Percentiles rank a stretch among this genome's conserved stretches.
These are phyloP conservation scores for Nephila pilipes DNA, from an alignment of 1,140 invertebrate genomes.

Conservation along the genomic window DNA sequence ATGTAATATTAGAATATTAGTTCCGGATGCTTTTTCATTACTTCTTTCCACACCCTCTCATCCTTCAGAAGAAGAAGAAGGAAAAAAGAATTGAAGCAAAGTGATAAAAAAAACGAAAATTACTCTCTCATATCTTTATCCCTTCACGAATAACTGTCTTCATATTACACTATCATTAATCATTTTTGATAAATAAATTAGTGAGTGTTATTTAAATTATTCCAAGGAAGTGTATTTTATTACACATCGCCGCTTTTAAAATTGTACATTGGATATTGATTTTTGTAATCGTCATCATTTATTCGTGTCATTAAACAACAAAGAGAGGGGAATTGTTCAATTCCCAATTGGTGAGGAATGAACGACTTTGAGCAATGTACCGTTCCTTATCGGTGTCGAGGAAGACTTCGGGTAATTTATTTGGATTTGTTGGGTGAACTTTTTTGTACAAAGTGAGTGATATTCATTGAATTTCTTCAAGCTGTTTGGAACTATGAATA, in stretches of 20 bases:
- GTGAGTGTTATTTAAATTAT: constrained; percentile 47
- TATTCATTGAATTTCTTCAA: not conserved
- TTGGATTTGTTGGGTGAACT: not conserved
- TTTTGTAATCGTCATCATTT: constrained; percentile 32
- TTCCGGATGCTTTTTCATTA: constrained; percentile 32
- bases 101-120: not conserved
- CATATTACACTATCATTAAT: constrained; percentile 29
- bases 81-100: not conserved
- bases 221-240: constrained; percentile 12
- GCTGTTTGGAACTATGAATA: not conserved
- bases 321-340: not conserved
- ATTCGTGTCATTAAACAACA: constrained; percentile 23
- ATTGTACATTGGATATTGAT: constrained; percentile 9
- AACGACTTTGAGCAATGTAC: not conserved
- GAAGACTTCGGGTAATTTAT: constrained; percentile 5
- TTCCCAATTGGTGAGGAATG: not conserved
- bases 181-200: constrained; percentile 63
- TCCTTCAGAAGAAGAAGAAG: not conserved
- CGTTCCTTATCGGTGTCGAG: not conserved
- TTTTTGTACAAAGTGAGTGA: not conserved
- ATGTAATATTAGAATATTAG: constrained; percentile 49
- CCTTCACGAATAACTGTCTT: constrained; percentile 17
- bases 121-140: not conserved
- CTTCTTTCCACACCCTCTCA: not conserved
- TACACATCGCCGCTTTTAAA: constrained; percentile 16